A percentile compares a stretch with the other conserved stretches of the same genome.
Conservation (phyloP, 2,797 vertebrate genomes). For the Phalanger gymnotis region DNA sequence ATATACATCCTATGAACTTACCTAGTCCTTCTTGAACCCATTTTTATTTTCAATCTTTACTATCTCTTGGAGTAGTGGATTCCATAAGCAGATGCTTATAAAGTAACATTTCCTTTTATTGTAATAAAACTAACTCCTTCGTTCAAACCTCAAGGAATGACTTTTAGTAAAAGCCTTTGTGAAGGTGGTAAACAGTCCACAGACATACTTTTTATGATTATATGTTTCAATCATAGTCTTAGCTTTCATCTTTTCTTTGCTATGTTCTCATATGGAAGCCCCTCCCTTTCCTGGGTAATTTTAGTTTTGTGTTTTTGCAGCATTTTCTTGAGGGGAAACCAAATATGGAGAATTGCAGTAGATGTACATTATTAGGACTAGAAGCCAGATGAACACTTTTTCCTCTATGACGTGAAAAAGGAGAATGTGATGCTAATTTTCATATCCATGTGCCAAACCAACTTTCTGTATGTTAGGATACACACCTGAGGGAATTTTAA, state of each 20-base stretch:
- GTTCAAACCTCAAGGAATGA: conserved; percentile 25
- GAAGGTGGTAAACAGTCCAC: not conserved
- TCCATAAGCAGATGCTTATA: not conserved
- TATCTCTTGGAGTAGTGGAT: not conserved
- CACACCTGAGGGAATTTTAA: not conserved
- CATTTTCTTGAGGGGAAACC: not conserved
- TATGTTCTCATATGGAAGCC: conserved; percentile 16
- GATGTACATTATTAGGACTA: conserved; percentile 5
- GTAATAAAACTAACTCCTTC: not conserved
- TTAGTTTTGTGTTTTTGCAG: not conserved
- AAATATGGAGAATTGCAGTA: not conserved
- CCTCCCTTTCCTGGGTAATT: not conserved
- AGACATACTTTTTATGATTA: not conserved
- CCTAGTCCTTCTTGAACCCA: conserved; percentile 20
- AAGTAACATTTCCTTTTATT: conserved; percentile 39
- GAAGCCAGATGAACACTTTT: conserved; percentile 11
- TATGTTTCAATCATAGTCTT: conserved; percentile 9
- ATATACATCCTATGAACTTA: not conserved
- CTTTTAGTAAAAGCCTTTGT: conserved; percentile 1
- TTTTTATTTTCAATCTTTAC: not conserved
- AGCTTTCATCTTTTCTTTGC: conserved; percentile 23
- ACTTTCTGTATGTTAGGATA: not conserved
- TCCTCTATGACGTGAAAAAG: not conserved
- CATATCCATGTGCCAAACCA: not conserved
- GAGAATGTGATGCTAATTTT: not conserved